Base-by-base conservation (phyloP, 2,888 invertebrate species). In the Drosophila cognata region DNA sequence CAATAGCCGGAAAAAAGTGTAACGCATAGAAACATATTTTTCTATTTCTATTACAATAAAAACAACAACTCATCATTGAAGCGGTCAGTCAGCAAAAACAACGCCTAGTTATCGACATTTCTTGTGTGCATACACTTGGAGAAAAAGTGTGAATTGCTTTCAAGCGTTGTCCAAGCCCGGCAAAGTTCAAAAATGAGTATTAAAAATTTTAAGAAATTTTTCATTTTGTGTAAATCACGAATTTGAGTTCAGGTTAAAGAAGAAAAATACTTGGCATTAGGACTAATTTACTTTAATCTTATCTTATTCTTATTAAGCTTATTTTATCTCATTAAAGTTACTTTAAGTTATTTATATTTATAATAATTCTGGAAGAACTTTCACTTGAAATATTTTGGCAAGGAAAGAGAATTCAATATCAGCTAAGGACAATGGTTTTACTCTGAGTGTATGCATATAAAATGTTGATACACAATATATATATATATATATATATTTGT, bases 61-160 rank as follows among this genome's bases (percentile, higher is more conserved):
- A 82, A 75, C 83, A 85, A 85, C 83, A 88, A 84, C 87, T 81
- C 87, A 89, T 88, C 87, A 88, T 76, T 81, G 84, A 75, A 74
- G 78, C 78, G 82, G 88, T 85, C 87, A 82, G 79, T 66, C 58
- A 71, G 71, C 72, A 70, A 59, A 58, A 65, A 57, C 82, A 77
- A 80, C 82, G 75, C 82, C 82, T 84, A 86, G 82, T 81, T 87
- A 71, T 82, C 84, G 86, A 86, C 79, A 69, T 75, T 59, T 76
- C 52, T 35, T 46, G 48, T 61, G 33, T 4, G 4, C 1, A 35
- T 69, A 56, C 58, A 58, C 56, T 38, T 7, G n/a, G 8, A 28
- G 29, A 56, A 38, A 55, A 28, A 13, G 4, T 0, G 7, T 3
- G 11, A 6, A 29, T 11, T 21, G n/a, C 11, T 6, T 36, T 16